Percentiles rank a stretch among this genome's conserved stretches.
phyloP scores from a whole-genome alignment of 2,113 vertebrate species.

The Plestiodon gilberti region DNA sequence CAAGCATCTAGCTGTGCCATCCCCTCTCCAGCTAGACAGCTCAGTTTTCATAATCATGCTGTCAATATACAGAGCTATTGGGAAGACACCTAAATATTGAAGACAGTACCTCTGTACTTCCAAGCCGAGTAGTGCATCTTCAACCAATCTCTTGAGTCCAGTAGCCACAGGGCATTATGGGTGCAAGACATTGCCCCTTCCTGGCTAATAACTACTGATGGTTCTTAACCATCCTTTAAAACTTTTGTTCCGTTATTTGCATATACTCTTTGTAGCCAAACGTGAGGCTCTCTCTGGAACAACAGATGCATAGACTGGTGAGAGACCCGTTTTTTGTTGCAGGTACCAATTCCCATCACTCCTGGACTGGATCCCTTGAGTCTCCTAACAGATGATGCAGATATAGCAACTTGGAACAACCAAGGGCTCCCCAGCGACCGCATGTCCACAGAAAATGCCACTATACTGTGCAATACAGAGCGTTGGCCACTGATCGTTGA shows the following conservation, averaged over 20 bases:
- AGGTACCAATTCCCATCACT: slow-evolving; percentile 80
- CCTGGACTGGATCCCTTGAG: slow-evolving; percentile 74
- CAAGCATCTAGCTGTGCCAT: neutral
- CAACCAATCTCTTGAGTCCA: neutral
- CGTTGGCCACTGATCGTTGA: slow-evolving; percentile 80
- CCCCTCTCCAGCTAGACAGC: neutral
- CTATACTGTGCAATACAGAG: slow-evolving; percentile 79
- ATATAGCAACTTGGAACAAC: slow-evolving; percentile 79
- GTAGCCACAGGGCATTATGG: neutral
- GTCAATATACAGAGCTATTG: neutral
- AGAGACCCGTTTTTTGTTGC: accelerated
- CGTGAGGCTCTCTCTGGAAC: accelerated
- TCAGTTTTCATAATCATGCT: neutral
- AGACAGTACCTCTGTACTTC: neutral
- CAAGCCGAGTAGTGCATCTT: neutral
- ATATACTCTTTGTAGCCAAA: neutral
- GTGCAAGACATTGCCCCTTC: neutral
- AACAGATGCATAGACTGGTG: neutral
- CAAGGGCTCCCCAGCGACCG: slow-evolving; percentile 82
- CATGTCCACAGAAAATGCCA: slow-evolving; percentile 76
- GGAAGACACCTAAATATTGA: neutral
- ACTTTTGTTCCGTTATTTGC: neutral
- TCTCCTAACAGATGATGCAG: slow-evolving; percentile 72
- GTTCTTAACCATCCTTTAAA: neutral
- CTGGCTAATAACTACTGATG: neutral